Evolutionary conservation across 2,797 vertebrate genomes (phyloP).

Genomic region (Furcifer pardalis): DNA sequence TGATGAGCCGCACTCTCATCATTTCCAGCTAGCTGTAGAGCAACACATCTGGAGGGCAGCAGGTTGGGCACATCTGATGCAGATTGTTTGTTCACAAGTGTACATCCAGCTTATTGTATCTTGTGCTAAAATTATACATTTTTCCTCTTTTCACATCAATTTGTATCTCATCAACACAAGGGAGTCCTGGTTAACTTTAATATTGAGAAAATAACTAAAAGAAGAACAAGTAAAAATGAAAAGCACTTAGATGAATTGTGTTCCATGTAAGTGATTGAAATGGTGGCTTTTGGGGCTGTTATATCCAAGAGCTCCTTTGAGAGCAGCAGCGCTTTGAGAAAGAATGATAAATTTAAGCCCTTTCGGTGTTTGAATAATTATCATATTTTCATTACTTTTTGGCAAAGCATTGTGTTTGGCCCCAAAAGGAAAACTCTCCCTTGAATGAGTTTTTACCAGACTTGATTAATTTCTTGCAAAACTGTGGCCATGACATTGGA

Average conservation of each 20-base stretch:
- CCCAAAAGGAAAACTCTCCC: neutral
- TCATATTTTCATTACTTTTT: slow-evolving; percentile 1
- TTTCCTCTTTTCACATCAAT: neutral
- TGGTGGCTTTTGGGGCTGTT: neutral
- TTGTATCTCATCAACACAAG: slow-evolving; percentile 5
- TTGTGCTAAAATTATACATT: neutral
- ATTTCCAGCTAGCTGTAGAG: neutral
- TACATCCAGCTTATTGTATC: neutral
- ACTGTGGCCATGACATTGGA: neutral
- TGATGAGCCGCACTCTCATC: neutral
- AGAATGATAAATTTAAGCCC: neutral
- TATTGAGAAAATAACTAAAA: neutral
- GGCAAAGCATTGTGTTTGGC: neutral
- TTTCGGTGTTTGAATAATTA: slow-evolving; percentile 2
- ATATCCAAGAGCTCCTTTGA: neutral
- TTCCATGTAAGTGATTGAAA: neutral
- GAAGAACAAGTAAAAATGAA: neutral
- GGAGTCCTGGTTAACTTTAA: neutral
- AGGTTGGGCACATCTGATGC: neutral
- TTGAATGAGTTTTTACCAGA: slow-evolving; percentile 8
- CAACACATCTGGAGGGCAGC: neutral
- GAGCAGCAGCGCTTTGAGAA: neutral
- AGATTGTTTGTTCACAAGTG: neutral
- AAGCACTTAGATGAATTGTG: neutral
- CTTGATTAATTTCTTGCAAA: slow-evolving; percentile 25